Conservation (phyloP, 2,113 vertebrate genomes). For the Promerops cafer region DNA sequence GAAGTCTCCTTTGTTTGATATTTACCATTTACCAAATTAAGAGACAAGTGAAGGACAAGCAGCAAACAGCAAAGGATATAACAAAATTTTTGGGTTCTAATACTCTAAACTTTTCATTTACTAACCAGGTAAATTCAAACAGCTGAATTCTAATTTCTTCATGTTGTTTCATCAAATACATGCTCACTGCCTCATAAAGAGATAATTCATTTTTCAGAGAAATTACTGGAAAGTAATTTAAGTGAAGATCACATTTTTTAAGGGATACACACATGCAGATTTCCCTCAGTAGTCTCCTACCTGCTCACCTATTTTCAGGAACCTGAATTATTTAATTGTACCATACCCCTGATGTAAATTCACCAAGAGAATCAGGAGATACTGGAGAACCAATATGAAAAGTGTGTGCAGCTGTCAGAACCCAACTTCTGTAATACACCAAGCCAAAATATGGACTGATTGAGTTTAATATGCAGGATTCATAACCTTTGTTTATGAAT, state of each 20-base stretch:
- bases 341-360: background rate
- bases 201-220: background rate
- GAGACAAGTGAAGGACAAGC: background rate
- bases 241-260: background rate
- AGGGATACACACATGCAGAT: rapidly evolving
- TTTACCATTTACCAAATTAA: background rate
- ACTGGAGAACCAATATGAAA: background rate
- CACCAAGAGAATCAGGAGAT: background rate
- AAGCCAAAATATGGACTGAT: background rate
- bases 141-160: background rate
- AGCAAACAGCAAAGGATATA: background rate
- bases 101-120: background rate
- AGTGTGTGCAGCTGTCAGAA: background rate
- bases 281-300: background rate
- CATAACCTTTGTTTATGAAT: background rate
- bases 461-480: background rate
- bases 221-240: background rate
- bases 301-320: background rate
- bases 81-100: background rate
- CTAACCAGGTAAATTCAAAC: background rate
- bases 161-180: background rate
- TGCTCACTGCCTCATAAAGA: background rate
- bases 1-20: background rate
- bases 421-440: background rate
- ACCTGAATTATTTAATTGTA: background rate